A percentile compares a stretch with the other conserved stretches of the same genome.
Conservation (phyloP, 1,140 invertebrate genomes). For the Dendrolimus punctatus region DNA sequence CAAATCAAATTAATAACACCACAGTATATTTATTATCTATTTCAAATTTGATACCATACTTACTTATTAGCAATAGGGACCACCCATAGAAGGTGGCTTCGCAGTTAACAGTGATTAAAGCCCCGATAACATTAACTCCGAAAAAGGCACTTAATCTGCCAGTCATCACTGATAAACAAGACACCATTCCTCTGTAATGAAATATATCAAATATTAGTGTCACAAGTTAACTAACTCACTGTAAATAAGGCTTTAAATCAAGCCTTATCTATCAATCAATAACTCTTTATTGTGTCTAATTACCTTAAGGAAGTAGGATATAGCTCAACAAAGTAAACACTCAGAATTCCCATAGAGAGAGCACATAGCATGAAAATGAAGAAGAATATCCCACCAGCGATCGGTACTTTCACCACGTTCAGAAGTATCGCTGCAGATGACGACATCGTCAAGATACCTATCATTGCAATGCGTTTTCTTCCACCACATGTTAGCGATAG, state of each 20-base stretch:
- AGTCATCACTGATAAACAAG: slow-evolving; percentile 59
- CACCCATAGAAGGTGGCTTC: slow-evolving; percentile 57
- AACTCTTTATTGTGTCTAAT: slow-evolving; percentile 1
- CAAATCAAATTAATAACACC: no score
- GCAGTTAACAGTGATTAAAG: slow-evolving; percentile 46
- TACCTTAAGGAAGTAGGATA: slow-evolving; percentile 61
- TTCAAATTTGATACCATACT: no score
- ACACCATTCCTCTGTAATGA: slow-evolving; percentile 51
- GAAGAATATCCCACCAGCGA: slow-evolving; percentile 59
- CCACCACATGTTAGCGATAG: slow-evolving; percentile 50
- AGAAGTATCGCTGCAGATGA: slow-evolving; percentile 39
- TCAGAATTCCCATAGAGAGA: slow-evolving; percentile 56
- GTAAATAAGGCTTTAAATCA: no score
- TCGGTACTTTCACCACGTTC: slow-evolving; percentile 40
- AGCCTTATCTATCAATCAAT: no score
- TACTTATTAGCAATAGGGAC: slow-evolving; percentile 45
- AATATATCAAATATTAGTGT: slow-evolving; percentile 9
- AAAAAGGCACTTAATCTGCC: slow-evolving; percentile 53
- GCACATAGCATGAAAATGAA: slow-evolving; percentile 58
- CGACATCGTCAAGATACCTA: slow-evolving; percentile 39
- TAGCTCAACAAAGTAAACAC: slow-evolving; percentile 61
- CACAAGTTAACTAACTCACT: no score
- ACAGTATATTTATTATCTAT: no score
- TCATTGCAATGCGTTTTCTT: slow-evolving; percentile 49
- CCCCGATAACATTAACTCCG: slow-evolving; percentile 55